phyloP scores from a whole-genome alignment of 2,888 invertebrate genomes.

The Pachymerium ferrugineum region DNA sequence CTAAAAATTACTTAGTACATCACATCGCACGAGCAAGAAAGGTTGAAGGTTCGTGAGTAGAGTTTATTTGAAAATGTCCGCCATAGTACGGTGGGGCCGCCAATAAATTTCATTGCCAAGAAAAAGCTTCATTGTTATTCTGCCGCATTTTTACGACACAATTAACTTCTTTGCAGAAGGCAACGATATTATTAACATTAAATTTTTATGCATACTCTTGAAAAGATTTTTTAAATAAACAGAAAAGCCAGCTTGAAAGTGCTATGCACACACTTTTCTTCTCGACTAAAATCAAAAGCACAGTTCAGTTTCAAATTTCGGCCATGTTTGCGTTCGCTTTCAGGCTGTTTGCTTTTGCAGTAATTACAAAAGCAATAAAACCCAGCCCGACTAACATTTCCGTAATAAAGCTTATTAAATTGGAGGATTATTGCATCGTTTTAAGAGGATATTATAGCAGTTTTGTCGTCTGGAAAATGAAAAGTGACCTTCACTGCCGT shows the following conservation, averaged over 20 bases:
- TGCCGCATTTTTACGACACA: slow-evolving; percentile 19
- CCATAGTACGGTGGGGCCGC: not conserved
- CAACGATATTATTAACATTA: slow-evolving; percentile 24
- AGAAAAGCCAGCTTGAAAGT: not conserved
- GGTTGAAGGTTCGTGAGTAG: not conserved
- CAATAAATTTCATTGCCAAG: slow-evolving; percentile 24
- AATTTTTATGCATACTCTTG: slow-evolving; percentile 7
- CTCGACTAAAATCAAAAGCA: not conserved
- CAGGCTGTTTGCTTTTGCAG: slow-evolving; percentile 24
- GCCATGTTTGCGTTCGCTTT: slow-evolving; percentile 17
- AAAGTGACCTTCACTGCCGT: not conserved
- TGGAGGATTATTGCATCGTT: slow-evolving; percentile 23
- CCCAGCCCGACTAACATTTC: slow-evolving; percentile 6
- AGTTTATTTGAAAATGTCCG: slow-evolving; percentile 14
- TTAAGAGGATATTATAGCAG: not conserved
- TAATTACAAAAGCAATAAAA: slow-evolving; percentile 25
- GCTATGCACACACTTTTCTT: not conserved
- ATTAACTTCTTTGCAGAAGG: slow-evolving; percentile 16
- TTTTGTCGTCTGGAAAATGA: slow-evolving; percentile 11
- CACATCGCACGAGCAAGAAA: not conserved
- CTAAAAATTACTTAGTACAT: not conserved
- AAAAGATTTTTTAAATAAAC: slow-evolving; percentile 7
- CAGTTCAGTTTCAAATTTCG: slow-evolving; percentile 13
- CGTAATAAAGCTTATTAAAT: slow-evolving; percentile 27
- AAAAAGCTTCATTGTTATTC: slow-evolving; percentile 26